Evolutionary conservation across 2,888 invertebrate genomes (phyloP), one percentile per base, ranked within the genome.

Genomic region (Octonoba sinensis): DNA sequence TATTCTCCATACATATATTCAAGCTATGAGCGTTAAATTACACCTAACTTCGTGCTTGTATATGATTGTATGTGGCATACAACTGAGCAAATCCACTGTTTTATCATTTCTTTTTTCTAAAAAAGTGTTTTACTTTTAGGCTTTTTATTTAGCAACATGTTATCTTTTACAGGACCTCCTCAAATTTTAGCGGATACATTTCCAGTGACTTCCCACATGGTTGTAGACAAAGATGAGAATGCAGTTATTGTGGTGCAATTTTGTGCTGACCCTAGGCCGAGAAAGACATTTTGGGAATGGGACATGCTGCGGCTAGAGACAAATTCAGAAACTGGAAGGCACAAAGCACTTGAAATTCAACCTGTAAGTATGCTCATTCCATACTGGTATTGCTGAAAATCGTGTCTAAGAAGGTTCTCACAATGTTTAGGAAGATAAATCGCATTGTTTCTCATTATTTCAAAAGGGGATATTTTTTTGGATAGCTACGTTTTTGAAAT

Each of bases 281-380:
- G 92, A 74, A 91, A 93, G 62, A 94, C 95, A 49, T 92, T 93
- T 84, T 96, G 96, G 96, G 93, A 95, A 87, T 96, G 96, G 96
- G 96, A 95, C 77, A 94, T 93, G 77, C 90, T 94, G 86, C 91
- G 94, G 70, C 90, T 95, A 64, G 93, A 94, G 87, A 94, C 94
- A 65, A 93, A 93, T 59, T 90, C 91, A 51, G 91, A 91, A 86
- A 91, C 91, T 86, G 92, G 93, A 8, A 93, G 95, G 83, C 95
- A 93, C 89, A 92, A 92, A 76, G 93, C 95, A 0, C 91, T 94
- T 85, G 94, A 94, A 84, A 92, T 89, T n/a, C 85, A 72, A 18
- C 81, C 57, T 1, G 75, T 75, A 66, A 51, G 72, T 46, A 49
- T 56, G 27, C n/a, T n/a, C n/a, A n/a, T n/a, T n/a, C n/a, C n/a